A percentile compares a stretch with the other conserved stretches of the same genome.
These are phyloP conservation scores for Ranitomeya imitator DNA, from an alignment of 2,113 vertebrate genomes.

Conservation along the genomic window DNA sequence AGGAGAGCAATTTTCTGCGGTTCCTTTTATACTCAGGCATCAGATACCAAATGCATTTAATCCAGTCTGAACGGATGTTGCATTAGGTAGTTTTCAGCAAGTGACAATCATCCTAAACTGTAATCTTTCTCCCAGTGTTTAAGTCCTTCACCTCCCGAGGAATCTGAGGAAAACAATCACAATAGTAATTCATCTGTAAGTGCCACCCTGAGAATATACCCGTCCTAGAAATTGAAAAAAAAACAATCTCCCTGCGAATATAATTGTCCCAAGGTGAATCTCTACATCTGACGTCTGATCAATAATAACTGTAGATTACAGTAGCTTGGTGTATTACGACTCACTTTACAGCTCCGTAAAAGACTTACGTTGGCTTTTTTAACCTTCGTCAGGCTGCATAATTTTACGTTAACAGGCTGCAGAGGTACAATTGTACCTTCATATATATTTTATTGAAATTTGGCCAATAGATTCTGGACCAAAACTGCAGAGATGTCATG, in stretches of 20 bases:
- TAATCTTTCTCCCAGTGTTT: constrained; percentile 67
- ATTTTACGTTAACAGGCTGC: too few species aligned
- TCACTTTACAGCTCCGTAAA: neutral
- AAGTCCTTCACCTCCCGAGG: constrained; percentile 50
- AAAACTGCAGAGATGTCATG: too few species aligned
- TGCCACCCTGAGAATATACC: neutral
- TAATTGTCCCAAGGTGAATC: neutral
- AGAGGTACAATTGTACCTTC: too few species aligned
- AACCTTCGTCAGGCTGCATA: too few species aligned
- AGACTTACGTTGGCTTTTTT: neutral
- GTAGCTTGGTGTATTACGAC: neutral
- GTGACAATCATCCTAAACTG: constrained; percentile 62
- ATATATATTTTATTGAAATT: too few species aligned
- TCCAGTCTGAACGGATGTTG: constrained; percentile 22
- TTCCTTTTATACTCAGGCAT: constrained; percentile 60
- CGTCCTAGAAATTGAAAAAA: neutral
- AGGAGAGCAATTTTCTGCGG: constrained; percentile 57
- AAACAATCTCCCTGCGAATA: neutral
- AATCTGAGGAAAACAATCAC: constrained; percentile 58
- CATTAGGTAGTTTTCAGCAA: constrained; percentile 63
- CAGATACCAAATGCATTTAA: constrained; percentile 31
- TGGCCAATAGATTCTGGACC: too few species aligned
- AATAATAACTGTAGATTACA: constrained; percentile 22
- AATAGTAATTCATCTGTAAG: neutral
- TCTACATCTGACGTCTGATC: neutral